Evolutionary conservation across 2,888 invertebrate genomes (phyloP).

Genomic region (Melanchra persicariae): DNA sequence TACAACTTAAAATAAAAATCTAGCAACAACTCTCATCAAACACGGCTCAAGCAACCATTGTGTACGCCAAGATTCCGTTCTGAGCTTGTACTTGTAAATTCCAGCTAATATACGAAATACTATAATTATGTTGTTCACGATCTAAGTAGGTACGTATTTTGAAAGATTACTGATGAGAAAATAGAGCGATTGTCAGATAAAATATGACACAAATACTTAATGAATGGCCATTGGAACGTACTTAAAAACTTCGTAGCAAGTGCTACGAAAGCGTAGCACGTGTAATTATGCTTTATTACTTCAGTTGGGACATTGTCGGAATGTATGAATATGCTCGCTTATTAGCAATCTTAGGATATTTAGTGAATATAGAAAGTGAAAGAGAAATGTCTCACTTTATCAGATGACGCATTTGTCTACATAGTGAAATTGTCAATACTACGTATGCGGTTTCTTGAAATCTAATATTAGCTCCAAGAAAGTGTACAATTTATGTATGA

Average conservation of each 20-base stretch:
- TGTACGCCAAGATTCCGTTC: neutral
- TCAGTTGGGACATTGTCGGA: slow-evolving; percentile 14
- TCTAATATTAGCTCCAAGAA: slow-evolving; percentile 55
- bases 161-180: slow-evolving; percentile 27
- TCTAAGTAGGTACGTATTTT: neutral
- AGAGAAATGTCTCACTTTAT: slow-evolving; percentile 56
- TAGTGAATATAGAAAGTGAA: slow-evolving; percentile 55
- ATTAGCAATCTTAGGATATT: slow-evolving; percentile 33
- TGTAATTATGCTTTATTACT: slow-evolving; percentile 32
- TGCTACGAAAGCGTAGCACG: slow-evolving; percentile 73
- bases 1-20: neutral
- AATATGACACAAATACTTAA: slow-evolving; percentile 26
- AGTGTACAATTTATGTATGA: slow-evolving; percentile 44
- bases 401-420: slow-evolving; percentile 53
- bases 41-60: neutral
- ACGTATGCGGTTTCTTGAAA: slow-evolving; percentile 60
- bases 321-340: slow-evolving; percentile 30
- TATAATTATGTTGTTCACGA: neutral
- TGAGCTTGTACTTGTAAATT: neutral
- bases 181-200: slow-evolving; percentile 26
- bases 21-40: neutral
- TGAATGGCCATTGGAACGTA: slow-evolving; percentile 14
- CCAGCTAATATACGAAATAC: neutral
- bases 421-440: slow-evolving; percentile 52
- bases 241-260: slow-evolving; percentile 67